Evolutionary conservation across 2,888 invertebrate genomes (phyloP).

Genomic region (Bombylius discolor): DNA sequence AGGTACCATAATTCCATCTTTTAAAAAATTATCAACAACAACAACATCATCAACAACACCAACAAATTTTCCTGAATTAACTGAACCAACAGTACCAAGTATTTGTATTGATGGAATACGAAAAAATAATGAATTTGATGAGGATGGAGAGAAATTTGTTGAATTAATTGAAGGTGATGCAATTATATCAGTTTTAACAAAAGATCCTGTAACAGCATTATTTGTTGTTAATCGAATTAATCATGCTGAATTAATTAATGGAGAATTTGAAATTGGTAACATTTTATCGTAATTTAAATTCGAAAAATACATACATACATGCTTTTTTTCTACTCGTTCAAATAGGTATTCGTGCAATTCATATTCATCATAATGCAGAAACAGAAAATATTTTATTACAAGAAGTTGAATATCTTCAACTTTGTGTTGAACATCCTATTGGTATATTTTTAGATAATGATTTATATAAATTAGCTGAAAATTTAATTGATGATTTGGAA

Average conservation of each 20-base stretch:
- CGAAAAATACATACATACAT: not conserved
- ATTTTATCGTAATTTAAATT: not conserved
- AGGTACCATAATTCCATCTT: constrained; percentile 1
- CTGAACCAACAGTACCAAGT: constrained; percentile 21
- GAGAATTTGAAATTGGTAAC: constrained; percentile 32
- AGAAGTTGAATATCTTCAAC: constrained; percentile 32
- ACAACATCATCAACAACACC: constrained; percentile 12
- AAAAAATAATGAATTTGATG: constrained; percentile 4
- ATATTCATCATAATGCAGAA: constrained; percentile 21
- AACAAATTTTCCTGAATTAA: constrained; percentile 11
- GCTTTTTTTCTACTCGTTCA: not conserved
- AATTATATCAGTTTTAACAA: constrained; percentile 30
- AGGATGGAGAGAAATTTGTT: constrained; percentile 21
- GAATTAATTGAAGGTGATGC: constrained; percentile 31
- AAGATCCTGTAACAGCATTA: constrained; percentile 28
- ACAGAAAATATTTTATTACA: constrained; percentile 31
- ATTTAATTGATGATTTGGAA: constrained; percentile 28
- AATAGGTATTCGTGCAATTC: constrained; percentile 30
- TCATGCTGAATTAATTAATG: constrained; percentile 28
- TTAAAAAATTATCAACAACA: constrained; percentile 9
- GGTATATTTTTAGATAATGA: constrained; percentile 32
- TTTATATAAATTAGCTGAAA: constrained; percentile 24
- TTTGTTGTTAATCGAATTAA: constrained; percentile 35
- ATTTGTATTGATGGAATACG: constrained; percentile 32
- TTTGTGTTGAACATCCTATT: constrained; percentile 30